Base-by-base conservation (phyloP, 2,113 vertebrate species). In the Elephas maximus region DNA sequence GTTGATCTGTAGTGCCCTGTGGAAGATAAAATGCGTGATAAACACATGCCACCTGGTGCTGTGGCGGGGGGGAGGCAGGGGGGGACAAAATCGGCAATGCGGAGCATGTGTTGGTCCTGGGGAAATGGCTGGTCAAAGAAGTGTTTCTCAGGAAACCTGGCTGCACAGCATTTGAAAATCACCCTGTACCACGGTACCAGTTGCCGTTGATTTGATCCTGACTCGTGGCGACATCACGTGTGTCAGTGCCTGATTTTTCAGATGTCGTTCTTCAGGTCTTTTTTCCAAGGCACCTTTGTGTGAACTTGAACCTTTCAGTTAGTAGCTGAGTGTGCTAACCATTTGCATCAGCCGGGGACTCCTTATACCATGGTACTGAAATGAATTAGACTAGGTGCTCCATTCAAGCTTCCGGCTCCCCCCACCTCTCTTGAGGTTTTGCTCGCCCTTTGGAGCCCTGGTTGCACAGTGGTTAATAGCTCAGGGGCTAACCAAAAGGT, bases 21-120 rank as follows among this genome's bases (percentile, higher is more conserved):
- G 6, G 62, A 37, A 2, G 21, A 48, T 24, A 26, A 21, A 33
- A 23, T 15, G 51, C 18, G 14, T 3, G 1, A 12, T 5, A 65
- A 45, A 3, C 8, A 71, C 4, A 21, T 1, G 11, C 83, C 9
- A 41, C 5, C 0, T 0, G 0, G 28, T 63, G 24, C 44, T 81
- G 14, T 28, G 15, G 33, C 53, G 17, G 12, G 37, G 51, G 23
- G 8, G 1, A 28, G n/a, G 6, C 17, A 8, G 37, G 60, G 23
- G 8, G 1, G 33, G n/a, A 8, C 17, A 8, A 8, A 71, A 41
- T 41, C 2, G 48, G 17, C 0, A 3, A 10, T 9, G 23, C 4
- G 23, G 51, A 37, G 30, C 10, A 5, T 10, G 8, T 14, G 28
- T 20, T 17, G 11, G n/a, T 69, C 60, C 78, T 60, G 69, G 33